Conservation (phyloP, 1,140 invertebrate genomes). For the Formica selysi region DNA sequence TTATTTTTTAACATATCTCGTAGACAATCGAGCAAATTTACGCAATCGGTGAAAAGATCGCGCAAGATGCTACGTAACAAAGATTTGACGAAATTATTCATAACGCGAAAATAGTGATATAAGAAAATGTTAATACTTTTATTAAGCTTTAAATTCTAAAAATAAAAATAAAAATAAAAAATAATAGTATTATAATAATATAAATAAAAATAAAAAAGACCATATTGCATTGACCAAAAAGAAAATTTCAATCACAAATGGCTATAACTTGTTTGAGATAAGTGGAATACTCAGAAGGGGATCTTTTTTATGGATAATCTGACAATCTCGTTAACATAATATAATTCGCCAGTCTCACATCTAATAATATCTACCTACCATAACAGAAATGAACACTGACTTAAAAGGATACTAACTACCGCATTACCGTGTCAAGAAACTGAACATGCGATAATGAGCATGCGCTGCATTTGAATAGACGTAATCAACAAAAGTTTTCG, state of each 20-base stretch:
- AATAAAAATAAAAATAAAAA: background rate
- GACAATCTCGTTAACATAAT: slow-evolving; percentile 15
- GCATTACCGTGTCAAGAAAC: background rate
- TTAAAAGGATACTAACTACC: background rate
- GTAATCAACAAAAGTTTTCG: background rate
- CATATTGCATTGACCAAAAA: background rate
- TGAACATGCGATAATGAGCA: background rate
- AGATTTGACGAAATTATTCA: slow-evolving; percentile 54
- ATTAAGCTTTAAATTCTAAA: background rate
- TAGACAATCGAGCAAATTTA: slow-evolving; percentile 33
- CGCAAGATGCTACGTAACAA: slow-evolving; percentile 42
- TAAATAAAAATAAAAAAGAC: background rate
- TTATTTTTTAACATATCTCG: slow-evolving; percentile 51
- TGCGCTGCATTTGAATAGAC: background rate
- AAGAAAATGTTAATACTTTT: background rate
- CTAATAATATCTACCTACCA: background rate
- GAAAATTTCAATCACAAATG: background rate
- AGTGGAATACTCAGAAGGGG: background rate
- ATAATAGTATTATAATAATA: no score
- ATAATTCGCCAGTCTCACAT: background rate
- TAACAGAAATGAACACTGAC: background rate
- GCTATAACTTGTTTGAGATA: background rate
- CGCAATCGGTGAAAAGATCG: slow-evolving; percentile 63
- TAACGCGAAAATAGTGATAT: background rate
- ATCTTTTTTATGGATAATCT: slow-evolving; percentile 7